Base-by-base conservation (phyloP, 2,113 vertebrate genomes). In the Mesoclemmys tuberculata region DNA sequence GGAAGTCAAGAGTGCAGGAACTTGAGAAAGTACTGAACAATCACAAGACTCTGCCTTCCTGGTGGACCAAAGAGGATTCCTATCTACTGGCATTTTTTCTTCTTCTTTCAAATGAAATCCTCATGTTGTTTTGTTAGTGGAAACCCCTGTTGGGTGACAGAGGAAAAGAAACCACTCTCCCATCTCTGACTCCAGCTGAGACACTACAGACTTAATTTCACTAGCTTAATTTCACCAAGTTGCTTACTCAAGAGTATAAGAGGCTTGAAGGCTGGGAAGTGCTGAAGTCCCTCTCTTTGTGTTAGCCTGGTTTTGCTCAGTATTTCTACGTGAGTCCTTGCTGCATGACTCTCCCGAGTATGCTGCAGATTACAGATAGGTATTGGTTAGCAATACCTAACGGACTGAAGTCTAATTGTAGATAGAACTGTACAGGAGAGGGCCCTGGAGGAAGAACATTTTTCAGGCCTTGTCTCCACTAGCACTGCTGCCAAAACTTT, bases 291-390 rank as follows among this genome's bases (percentile, higher is more conserved):
- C 86, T 84, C 4, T 74, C 90, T 44, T 16, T 92, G 52, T 94
- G 55, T 87, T 90, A 87, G 93, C 94, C 90, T 95, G 84, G 80
- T n/a, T 61, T 49, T 84, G 84, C 85, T 97, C 71, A 58, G 9
- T 85, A 93, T 92, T 48, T 80, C 46, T 54, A 24, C 88, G 84
- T 13, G 79, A 95, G 77, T 16, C 85, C 55, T 87, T 68, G 38
- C 71, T 81, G 46, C 2, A 13, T 27, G 88, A 80, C 38, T 94
- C 44, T 88, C n/a, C 55, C 31, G 31, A 24, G 88, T 24, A 19
- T 86, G 84, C 27, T 88, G 44, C 29, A 48, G 1, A n/a, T 85
- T 56, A 49, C 35, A 77, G 35, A 27, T 84, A 5, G 27, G 41
- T 71, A 48, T 35, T 41, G 52, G 80, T 96, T 80, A 92, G 71